These are phyloP conservation scores for Sarcophaga variegata DNA, from an alignment of 2,888 invertebrate species.

Conservation along the genomic window DNA sequence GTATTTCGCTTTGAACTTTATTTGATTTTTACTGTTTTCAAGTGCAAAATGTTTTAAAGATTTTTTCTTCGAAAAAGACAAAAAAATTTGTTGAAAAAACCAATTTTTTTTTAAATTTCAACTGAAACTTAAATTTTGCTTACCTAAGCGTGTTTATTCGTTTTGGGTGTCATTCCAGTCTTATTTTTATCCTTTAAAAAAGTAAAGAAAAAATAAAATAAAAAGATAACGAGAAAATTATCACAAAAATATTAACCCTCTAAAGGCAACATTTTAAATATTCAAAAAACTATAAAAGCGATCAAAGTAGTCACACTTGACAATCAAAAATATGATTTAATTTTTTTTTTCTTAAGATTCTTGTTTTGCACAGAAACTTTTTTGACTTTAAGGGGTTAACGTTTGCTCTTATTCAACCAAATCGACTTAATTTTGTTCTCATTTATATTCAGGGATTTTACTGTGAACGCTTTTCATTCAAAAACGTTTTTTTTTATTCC, in stretches of 20 bases:
- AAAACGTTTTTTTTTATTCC: neutral
- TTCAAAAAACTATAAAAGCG: no score
- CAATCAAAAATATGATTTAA: no score
- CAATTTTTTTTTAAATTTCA: neutral
- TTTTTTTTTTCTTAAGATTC: no score
- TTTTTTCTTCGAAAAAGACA: neutral
- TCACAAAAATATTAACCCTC: conserved; percentile 33
- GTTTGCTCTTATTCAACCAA: neutral
- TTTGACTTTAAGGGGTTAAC: conserved; percentile 6
- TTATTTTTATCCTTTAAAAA: conserved; percentile 32
- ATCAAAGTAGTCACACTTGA: no score
- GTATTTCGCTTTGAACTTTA: no score
- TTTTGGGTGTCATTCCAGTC: conserved; percentile 62
- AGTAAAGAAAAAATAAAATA: conserved; percentile 4
- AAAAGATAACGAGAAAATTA: conserved; percentile 20
- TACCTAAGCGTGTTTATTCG: conserved; percentile 69
- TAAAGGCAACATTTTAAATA: neutral
- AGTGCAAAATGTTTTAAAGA: neutral
- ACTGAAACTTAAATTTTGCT: conserved; percentile 59
- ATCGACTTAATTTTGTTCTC: conserved; percentile 33
- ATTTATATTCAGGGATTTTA: conserved; percentile 55
- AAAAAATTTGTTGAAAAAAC: neutral
- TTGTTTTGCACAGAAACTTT: neutral
- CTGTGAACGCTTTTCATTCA: neutral
- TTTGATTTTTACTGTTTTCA: no score